Base-by-base conservation (phyloP, 2,797 vertebrate species). In the Erpetoichthys calabaricus region DNA sequence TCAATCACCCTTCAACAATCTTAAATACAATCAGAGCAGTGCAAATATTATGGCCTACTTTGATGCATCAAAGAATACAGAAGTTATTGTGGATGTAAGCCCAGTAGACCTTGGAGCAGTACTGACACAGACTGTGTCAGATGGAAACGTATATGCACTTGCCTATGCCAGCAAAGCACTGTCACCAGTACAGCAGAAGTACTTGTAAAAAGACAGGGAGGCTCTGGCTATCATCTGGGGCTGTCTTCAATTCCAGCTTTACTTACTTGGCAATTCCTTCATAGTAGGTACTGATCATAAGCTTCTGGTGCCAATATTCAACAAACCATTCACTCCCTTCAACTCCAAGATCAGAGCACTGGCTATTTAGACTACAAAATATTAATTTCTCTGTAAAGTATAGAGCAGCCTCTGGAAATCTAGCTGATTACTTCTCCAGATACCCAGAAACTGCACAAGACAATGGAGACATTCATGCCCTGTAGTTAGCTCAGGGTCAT, bases 241-340 rank as follows among this genome's bases (percentile, higher is more conserved):
- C 6, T 63, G 65, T 54, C 54, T 71, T 3, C 64, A 69, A 2
- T 73, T 69, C 6, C 59, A 71, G 5, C 8, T 70, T 0, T 70
- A 68, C 9, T n/a, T 76, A 0, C 70, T 64, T 45, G 60, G 66
- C 1, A 45, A 65, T 8, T 44, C 55, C 1, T 63, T 75, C 2
- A 68, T 56, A 5, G 41, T 70, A 0, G 58, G 71, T 0, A 70
- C 67, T 0, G 62, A 70, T 3, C 67, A 73, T 53, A 71, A 75
- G 51, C 47, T 65, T 52, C 9, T 52, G 51, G 51, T n/a, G 51
- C 8, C 51, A 52, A 8, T 52, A 8, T 52, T 52, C 51, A 52
- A 52, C 51, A 52, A 52, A 8, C 51, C 25, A 8, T 6, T n/a
- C 41, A n/a, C 3, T n/a, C n/a, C n/a, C n/a, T 8, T 25, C 4